Percentiles rank a stretch among this genome's conserved stretches.
Conservation (phyloP, 2,113 vertebrate species). For the Paralichthys olivaceus region DNA sequence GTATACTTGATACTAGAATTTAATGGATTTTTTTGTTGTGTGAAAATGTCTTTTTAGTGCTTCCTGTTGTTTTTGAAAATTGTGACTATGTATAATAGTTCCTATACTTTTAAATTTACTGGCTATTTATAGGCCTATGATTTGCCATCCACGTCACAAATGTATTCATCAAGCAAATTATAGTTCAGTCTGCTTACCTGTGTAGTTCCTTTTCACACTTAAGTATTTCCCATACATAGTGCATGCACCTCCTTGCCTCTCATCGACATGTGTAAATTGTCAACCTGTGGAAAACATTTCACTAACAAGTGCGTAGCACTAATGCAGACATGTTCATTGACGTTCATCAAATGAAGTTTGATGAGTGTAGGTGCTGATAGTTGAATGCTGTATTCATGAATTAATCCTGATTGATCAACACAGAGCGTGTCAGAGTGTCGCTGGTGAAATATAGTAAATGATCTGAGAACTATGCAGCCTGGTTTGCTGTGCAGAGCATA, state of each 20-base stretch:
- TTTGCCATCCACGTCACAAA: not conserved
- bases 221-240: not conserved
- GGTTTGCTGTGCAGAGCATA: not conserved
- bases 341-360: not conserved
- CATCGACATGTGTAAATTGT: not conserved
- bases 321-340: not conserved
- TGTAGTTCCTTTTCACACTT: too few species aligned
- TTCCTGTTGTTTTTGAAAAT: too few species aligned
- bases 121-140: not conserved
- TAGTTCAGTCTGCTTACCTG: too few species aligned
- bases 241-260: too few species aligned
- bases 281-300: not conserved
- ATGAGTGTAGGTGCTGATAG: not conserved
- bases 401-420: not conserved
- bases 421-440: not conserved
- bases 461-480: not conserved
- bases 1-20: not conserved
- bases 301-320: not conserved
- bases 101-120: not conserved
- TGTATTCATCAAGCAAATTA: not conserved
- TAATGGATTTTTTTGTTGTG: too few species aligned
- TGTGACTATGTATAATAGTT: too few species aligned
- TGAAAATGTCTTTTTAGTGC: too few species aligned
- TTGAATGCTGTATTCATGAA: not conserved
- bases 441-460: not conserved